phyloP scores from a whole-genome alignment of 2,888 invertebrate species.

The Drosophila mettleri region DNA sequence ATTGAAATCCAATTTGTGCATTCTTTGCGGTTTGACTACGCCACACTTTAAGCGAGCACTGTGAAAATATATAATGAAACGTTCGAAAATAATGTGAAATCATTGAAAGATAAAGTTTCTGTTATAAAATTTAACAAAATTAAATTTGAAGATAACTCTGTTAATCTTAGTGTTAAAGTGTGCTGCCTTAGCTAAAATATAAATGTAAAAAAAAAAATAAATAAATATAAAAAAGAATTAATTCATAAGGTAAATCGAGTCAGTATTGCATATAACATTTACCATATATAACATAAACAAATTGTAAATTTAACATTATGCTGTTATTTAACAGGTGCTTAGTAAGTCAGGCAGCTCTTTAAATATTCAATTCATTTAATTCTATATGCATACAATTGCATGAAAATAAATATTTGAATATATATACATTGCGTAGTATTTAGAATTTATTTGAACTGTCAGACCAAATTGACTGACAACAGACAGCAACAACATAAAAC shows the following conservation, averaged over 20 bases:
- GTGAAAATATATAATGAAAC: neutral
- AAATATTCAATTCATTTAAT: neutral
- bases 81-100: neutral
- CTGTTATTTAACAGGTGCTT: neutral
- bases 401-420: neutral
- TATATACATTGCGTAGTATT: conserved; percentile 2
- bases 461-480: conserved; percentile 26
- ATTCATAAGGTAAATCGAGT: too few species aligned
- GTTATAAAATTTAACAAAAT: too few species aligned
- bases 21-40: conserved; percentile 16
- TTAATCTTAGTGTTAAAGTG: too few species aligned
- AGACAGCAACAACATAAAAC: conserved; percentile 4
- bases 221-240: neutral
- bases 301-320: too few species aligned
- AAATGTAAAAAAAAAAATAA: too few species aligned
- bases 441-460: conserved; percentile 8
- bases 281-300: too few species aligned
- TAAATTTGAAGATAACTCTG: neutral
- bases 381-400: neutral
- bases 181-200: neutral
- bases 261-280: too few species aligned
- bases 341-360: neutral
- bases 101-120: neutral
- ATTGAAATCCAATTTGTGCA: conserved; percentile 17
- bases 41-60: neutral